phyloP scores from a whole-genome alignment of 2,113 vertebrate species.

The Phainopepla nitens region DNA sequence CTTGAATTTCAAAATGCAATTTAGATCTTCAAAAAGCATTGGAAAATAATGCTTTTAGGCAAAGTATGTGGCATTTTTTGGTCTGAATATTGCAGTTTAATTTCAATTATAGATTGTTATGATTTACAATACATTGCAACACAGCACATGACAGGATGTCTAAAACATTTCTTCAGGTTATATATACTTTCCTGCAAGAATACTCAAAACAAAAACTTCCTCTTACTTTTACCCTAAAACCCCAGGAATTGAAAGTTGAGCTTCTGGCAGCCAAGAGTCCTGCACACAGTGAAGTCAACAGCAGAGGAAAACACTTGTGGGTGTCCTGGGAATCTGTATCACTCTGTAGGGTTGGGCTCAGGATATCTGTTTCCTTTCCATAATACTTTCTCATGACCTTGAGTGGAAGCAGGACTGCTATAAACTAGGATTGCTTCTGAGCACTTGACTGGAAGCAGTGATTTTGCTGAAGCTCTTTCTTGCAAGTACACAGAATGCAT shows the following conservation, averaged over 20 bases:
- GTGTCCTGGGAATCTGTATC: background rate
- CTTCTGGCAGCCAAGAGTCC: background rate
- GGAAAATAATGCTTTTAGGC: background rate
- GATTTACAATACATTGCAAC: background rate
- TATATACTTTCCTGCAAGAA: background rate
- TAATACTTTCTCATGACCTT: background rate
- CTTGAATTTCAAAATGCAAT: background rate
- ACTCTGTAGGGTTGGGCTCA: background rate
- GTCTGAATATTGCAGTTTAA: background rate
- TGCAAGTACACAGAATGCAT: background rate
- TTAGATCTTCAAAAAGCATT: background rate
- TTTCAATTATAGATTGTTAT: background rate
- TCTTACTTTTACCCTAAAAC: background rate
- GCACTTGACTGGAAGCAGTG: background rate
- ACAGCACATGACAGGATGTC: background rate
- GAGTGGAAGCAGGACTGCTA: background rate
- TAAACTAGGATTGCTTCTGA: background rate
- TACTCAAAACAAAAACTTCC: background rate
- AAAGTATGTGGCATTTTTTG: background rate
- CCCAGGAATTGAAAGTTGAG: background rate
- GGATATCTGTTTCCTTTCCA: background rate
- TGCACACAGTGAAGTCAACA: background rate
- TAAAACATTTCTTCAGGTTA: background rate
- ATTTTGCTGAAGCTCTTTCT: background rate
- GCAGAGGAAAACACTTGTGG: background rate